Percentiles rank a stretch among this genome's conserved stretches.
These are phyloP conservation scores for Mormyrus hasselquistii DNA, from an alignment of 2,797 vertebrate genomes.

Conservation along the genomic window DNA sequence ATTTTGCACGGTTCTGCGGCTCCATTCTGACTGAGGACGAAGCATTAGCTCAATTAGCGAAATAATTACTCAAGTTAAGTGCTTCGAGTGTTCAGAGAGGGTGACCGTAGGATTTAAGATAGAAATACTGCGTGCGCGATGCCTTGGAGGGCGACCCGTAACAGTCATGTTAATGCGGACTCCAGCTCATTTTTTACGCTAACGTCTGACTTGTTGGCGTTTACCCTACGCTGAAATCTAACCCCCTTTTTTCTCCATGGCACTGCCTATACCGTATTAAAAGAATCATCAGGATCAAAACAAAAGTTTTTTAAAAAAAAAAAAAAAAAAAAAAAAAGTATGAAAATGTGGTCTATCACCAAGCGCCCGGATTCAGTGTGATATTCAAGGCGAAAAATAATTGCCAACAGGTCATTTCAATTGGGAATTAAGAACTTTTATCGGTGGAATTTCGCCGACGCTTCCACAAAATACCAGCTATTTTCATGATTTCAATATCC, in stretches of 20 bases:
- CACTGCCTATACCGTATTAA: neutral
- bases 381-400: conserved; percentile 3
- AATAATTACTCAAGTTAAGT: neutral
- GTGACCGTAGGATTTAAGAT: neutral
- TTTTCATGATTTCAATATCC: neutral
- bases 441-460: neutral
- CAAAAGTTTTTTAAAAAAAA: neutral
- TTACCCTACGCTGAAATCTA: neutral
- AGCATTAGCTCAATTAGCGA: neutral
- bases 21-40: neutral
- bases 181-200: neutral
- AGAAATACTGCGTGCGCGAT: neutral
- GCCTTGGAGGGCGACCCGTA: neutral
- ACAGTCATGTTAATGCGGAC: neutral
- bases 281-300: neutral
- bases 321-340: neutral
- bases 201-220: neutral
- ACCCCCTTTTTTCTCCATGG: neutral
- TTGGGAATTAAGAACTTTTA: neutral
- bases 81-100: neutral
- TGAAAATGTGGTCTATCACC: neutral
- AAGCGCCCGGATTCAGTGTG: neutral
- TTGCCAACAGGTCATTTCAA: neutral
- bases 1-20: neutral
- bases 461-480: neutral